Conservation (phyloP, 2,113 vertebrate species). For the Nansenia antarctica region DNA sequence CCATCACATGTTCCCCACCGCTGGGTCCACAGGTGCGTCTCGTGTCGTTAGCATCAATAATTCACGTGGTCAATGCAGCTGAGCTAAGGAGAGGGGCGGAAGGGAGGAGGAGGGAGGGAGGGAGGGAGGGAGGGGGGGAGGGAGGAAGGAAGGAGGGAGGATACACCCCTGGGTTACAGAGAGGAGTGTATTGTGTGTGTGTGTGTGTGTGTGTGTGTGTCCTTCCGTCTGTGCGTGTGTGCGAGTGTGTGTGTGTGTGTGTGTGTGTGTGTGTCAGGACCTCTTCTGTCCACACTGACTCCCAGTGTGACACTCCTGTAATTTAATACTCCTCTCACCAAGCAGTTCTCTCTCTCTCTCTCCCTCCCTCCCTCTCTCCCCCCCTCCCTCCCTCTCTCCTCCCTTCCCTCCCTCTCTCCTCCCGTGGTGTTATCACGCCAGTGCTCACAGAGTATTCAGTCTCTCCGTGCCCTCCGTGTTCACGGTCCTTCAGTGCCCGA, state of each 20-base stretch:
- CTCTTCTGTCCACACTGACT: not conserved
- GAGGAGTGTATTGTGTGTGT: too few species aligned
- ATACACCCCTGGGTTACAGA: conserved; percentile 1
- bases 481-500: conserved; percentile 3
- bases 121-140: too few species aligned
- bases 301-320: not conserved
- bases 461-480: not conserved
- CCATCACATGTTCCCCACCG: conserved; percentile 15
- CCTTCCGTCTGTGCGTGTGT: not conserved
- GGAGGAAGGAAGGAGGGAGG: conserved; percentile 5
- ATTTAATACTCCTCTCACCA: conserved; percentile 7
- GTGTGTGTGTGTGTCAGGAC: not conserved
- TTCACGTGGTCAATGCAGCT: conserved; percentile 24
- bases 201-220: not conserved
- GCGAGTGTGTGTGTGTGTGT: not conserved
- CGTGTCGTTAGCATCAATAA: conserved; percentile 36
- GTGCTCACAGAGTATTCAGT: not conserved
- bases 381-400: not conserved
- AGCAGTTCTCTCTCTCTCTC: conserved; percentile 1
- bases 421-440: not conserved
- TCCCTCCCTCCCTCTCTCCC: not conserved
- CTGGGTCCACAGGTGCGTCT: conserved; percentile 29
- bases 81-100: conserved; percentile 14
- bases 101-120: too few species aligned
- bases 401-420: not conserved